These are phyloP conservation scores for Takifugu rubripes DNA, from an alignment of 2,797 vertebrate genomes.

Conservation along the genomic window DNA sequence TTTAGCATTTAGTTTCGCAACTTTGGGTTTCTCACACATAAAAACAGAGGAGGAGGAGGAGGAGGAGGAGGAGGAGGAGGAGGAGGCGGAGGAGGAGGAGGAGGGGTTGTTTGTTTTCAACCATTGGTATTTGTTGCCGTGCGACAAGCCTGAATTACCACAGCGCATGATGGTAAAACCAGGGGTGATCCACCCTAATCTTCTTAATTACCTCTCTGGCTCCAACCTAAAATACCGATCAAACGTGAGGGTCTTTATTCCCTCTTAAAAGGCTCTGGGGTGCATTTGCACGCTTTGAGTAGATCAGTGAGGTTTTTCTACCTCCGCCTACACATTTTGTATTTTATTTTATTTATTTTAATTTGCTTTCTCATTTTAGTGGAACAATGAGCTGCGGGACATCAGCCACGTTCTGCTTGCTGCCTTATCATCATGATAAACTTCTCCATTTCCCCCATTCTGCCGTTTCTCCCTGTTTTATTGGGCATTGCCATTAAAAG, in stretches of 20 bases:
- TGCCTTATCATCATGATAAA: too few species aligned
- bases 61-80: too few species aligned
- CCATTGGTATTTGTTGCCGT: constrained; percentile 57
- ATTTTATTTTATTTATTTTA: constrained; percentile 17
- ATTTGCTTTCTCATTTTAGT: constrained; percentile 29
- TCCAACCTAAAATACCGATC: constrained; percentile 55
- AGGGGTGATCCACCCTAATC: constrained; percentile 57
- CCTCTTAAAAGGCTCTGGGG: constrained; percentile 46
- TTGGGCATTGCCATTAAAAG: too few species aligned
- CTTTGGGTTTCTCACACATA: too few species aligned
- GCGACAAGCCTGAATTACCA: constrained; percentile 42
- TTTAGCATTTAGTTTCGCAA: constrained; percentile 17
- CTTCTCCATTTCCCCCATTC: too few species aligned
- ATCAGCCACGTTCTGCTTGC: too few species aligned
- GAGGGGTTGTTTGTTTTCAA: constrained; percentile 49
- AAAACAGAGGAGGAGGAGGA: background rate
- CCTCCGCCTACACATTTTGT: constrained; percentile 21
- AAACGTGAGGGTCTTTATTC: constrained; percentile 34
- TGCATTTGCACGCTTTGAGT: constrained; percentile 39
- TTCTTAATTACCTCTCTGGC: constrained; percentile 54
- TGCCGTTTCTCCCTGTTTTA: too few species aligned
- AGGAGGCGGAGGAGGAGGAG: background rate
- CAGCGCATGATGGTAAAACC: constrained; percentile 65
- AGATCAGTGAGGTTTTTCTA: constrained; percentile 37
- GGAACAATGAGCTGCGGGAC: background rate